A percentile compares a stretch with the other conserved stretches of the same genome.
phyloP scores from a whole-genome alignment of 1,140 invertebrate genomes.

The Fopius arisanus region DNA sequence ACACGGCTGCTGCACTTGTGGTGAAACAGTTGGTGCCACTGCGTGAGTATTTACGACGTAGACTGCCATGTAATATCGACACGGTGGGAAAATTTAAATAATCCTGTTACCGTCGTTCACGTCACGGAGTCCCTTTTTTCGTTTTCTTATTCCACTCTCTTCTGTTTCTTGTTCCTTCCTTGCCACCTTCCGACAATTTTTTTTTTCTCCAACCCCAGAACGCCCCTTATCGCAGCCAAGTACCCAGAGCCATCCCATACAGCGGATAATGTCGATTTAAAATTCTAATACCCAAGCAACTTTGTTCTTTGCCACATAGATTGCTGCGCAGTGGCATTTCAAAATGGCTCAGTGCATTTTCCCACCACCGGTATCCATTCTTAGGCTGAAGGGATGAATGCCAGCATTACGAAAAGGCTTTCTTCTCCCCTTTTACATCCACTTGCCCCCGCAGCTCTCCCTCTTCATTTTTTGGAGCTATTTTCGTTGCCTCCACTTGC shows the following conservation, averaged over 20 bases:
- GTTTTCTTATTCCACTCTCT: background rate
- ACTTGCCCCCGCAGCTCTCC: background rate
- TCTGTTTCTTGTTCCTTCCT: background rate
- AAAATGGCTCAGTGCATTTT: slow-evolving; percentile 32
- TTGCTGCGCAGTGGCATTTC: slow-evolving; percentile 28
- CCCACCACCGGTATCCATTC: slow-evolving; percentile 16
- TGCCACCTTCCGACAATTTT: background rate
- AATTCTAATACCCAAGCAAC: slow-evolving; percentile 30
- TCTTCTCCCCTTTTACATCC: slow-evolving; percentile 1
- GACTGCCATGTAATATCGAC: slow-evolving; percentile 20
- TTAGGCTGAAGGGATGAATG: background rate
- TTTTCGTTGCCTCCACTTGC: background rate
- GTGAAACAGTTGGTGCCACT: slow-evolving; percentile 19
- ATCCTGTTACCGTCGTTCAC: slow-evolving; percentile 16
- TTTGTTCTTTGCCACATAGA: slow-evolving; percentile 35
- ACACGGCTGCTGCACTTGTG: background rate
- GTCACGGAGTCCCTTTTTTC: background rate
- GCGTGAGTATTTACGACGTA: slow-evolving; percentile 14
- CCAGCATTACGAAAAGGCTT: slow-evolving; percentile 16
- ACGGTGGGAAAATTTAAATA: slow-evolving; percentile 27
- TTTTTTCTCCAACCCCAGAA: background rate
- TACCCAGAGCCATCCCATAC: background rate
- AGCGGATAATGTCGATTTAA: slow-evolving; percentile 30
- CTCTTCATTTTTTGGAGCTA: background rate
- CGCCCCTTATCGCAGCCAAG: background rate